A percentile compares a stretch with the other conserved stretches of the same genome.
Conservation (phyloP, 2,113 vertebrate genomes). For the Hemiprocne comata region DNA sequence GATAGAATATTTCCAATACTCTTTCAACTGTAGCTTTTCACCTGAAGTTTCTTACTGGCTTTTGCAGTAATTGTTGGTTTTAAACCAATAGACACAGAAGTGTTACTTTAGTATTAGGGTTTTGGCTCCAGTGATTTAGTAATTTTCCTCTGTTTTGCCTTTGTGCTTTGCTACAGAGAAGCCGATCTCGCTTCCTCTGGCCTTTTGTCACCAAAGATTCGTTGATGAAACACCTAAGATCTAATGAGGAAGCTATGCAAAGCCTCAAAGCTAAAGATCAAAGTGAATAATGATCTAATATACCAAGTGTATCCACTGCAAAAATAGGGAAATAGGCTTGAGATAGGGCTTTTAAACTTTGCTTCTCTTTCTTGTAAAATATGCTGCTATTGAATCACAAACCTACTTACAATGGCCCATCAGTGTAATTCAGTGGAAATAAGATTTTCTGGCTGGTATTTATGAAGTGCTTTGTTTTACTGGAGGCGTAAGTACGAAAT, state of each 20-base stretch:
- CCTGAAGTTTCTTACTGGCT: background rate
- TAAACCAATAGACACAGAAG: background rate
- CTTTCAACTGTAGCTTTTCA: background rate
- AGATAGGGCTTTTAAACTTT: background rate
- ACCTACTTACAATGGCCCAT: accelerated
- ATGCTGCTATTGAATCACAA: background rate
- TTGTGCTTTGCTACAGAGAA: background rate
- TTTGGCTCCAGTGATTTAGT: background rate
- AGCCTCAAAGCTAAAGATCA: background rate
- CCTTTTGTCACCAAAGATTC: background rate
- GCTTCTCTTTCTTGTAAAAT: background rate
- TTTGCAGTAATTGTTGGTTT: background rate
- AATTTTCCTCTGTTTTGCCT: background rate
- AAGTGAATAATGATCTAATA: background rate
- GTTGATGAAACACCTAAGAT: background rate
- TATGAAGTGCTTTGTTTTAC: background rate
- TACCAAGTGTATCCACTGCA: background rate
- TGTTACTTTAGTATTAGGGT: background rate
- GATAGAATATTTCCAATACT: background rate
- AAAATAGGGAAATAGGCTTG: background rate
- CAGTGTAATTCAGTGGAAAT: background rate
- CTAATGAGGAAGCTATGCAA: background rate
- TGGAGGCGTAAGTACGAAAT: accelerated
- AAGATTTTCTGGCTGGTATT: background rate
- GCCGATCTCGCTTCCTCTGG: background rate